Percentiles rank a stretch among this genome's conserved stretches.
phyloP scores from a whole-genome alignment of 2,113 vertebrate species.

The Salvelinus sp. region DNA sequence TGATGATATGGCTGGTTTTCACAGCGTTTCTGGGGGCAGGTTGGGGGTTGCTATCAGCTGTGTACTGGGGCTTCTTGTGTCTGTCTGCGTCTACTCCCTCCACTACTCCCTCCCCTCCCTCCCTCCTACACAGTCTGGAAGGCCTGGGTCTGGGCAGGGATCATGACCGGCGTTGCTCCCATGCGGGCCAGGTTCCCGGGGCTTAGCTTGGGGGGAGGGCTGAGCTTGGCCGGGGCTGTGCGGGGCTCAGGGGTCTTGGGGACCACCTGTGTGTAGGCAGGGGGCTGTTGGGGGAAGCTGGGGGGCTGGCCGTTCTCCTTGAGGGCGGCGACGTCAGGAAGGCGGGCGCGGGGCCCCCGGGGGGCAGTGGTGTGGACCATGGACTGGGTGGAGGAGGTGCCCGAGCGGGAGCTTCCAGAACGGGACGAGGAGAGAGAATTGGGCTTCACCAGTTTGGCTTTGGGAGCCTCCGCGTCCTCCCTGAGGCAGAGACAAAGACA shows the following conservation, averaged over 20 bases:
- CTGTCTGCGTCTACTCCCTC: constrained; percentile 10
- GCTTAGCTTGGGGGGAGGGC: constrained; percentile 55
- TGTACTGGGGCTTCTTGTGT: background rate
- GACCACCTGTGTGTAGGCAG: constrained; percentile 66
- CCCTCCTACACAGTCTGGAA: constrained; percentile 82
- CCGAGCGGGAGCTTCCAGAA: constrained; percentile 86
- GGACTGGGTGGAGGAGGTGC: constrained; percentile 88
- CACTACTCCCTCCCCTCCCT: background rate
- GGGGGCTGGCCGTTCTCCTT: constrained; percentile 62
- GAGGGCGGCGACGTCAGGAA: constrained; percentile 50
- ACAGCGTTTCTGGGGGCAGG: constrained; percentile 14
- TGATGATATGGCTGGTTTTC: constrained; percentile 1
- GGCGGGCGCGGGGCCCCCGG: constrained; percentile 73
- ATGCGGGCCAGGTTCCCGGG: constrained; percentile 68
- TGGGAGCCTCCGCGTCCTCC: constrained; percentile 91
- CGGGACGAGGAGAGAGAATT: constrained; percentile 85
- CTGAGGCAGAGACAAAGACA: constrained; percentile 62
- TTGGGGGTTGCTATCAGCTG: constrained; percentile 6
- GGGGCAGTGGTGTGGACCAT: constrained; percentile 83
- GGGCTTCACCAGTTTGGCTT: constrained; percentile 86
- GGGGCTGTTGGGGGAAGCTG: constrained; percentile 60
- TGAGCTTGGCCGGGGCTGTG: constrained; percentile 39
- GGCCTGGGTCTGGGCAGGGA: constrained; percentile 80
- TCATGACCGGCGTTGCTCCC: constrained; percentile 74
- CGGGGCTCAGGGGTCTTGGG: constrained; percentile 59